A percentile compares a stretch with the other conserved stretches of the same genome.
These are phyloP conservation scores for Silurus meridionalis DNA, from an alignment of 2,113 vertebrate genomes.

Conservation along the genomic window DNA sequence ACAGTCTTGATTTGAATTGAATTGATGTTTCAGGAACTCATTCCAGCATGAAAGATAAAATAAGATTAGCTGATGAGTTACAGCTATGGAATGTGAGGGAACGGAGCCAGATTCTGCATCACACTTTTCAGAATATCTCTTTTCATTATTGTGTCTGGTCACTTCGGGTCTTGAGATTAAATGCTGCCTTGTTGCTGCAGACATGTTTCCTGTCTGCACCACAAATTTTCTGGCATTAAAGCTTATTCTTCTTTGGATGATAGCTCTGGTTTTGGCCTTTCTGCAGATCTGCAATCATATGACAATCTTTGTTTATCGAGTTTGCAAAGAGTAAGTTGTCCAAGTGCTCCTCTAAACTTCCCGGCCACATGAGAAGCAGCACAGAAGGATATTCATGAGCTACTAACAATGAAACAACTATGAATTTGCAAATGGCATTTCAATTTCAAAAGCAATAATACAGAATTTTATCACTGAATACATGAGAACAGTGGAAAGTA, in stretches of 20 bases:
- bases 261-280: background rate
- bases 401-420: background rate
- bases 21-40: background rate
- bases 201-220: background rate
- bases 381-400: background rate
- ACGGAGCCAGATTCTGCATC: background rate
- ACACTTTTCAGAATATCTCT: conserved; percentile 15
- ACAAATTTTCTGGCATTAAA: background rate
- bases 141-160: background rate
- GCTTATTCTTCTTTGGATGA: background rate
- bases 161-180: conserved; percentile 4
- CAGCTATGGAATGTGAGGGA: background rate
- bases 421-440: background rate
- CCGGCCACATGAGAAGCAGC: background rate
- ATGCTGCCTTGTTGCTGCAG: background rate
- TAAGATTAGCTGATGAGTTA: background rate
- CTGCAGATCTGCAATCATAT: background rate
- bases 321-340: conserved; percentile 15
- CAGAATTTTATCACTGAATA: background rate
- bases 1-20: conserved; percentile 4
- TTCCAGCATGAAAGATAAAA: conserved; percentile 12
- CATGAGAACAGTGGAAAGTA: background rate
- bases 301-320: conserved; percentile 16
- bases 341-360: background rate
- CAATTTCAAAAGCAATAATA: background rate